Conservation (phyloP, 2,797 vertebrate species). For the Rhadinocentrus ornatus region DNA sequence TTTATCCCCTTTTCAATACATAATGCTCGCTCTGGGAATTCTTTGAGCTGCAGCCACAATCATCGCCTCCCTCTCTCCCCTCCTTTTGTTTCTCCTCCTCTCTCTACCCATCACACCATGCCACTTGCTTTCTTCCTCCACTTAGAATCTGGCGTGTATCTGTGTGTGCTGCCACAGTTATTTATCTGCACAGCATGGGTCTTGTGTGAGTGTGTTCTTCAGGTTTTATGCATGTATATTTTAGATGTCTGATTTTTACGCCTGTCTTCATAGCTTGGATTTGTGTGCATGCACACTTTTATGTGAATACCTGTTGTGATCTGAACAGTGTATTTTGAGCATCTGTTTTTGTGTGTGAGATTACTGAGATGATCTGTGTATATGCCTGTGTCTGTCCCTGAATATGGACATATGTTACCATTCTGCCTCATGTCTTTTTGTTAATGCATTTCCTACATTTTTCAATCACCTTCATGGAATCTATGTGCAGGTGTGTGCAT, state of each 20-base stretch:
- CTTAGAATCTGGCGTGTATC: conserved; percentile 27
- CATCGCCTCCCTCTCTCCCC: conserved; percentile 42
- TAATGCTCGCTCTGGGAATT: conserved; percentile 72
- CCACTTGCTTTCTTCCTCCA: conserved; percentile 47
- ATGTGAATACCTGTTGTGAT: conserved; percentile 40
- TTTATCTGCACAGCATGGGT: conserved; percentile 50
- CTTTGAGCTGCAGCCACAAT: conserved; percentile 66
- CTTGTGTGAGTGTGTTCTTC: conserved; percentile 32
- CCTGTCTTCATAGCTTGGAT: conserved; percentile 19
- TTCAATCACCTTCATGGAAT: conserved; percentile 7
- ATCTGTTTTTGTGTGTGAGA: conserved; percentile 41
- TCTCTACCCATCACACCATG: conserved; percentile 43
- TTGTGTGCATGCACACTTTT: conserved; percentile 8
- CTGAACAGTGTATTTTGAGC: conserved; percentile 29
- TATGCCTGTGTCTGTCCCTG: background rate
- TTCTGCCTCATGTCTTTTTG: conserved; percentile 16
- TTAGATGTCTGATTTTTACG: conserved; percentile 34
- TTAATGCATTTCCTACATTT: conserved; percentile 25
- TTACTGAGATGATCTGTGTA: conserved; percentile 15
- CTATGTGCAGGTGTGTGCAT: background rate
- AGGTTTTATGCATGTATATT: conserved; percentile 34
- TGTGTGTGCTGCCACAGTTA: conserved; percentile 29
- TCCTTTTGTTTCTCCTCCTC: conserved; percentile 49
- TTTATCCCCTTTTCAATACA: conserved; percentile 73
- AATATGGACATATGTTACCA: conserved; percentile 18